Evolutionary conservation across 1,140 invertebrate genomes (phyloP).

Genomic region (Babylonia areolata): DNA sequence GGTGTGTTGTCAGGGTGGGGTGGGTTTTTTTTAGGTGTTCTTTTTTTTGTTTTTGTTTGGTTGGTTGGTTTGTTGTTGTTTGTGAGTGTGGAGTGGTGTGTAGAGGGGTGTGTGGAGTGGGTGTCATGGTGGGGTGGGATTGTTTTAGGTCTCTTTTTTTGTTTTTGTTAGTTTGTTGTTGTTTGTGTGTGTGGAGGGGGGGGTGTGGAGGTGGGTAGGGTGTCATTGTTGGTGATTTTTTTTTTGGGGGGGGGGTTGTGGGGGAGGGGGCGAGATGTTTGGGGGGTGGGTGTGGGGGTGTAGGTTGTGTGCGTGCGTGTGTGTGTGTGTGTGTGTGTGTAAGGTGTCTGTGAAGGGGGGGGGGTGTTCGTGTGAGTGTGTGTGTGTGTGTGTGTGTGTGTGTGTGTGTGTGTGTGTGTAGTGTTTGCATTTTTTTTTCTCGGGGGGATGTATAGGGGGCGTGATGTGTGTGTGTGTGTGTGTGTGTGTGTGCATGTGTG

Average conservation of each 20-base stretch:
- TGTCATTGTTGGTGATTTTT: too few relatives aligned
- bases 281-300: background rate
- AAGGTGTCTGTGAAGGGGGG: background rate
- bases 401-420: background rate
- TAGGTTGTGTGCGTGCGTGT: background rate
- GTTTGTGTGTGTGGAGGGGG: background rate
- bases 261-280: background rate
- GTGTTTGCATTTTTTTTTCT: too few relatives aligned
- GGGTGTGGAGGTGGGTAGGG: background rate
- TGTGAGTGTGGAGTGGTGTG: background rate
- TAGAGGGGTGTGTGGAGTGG: background rate
- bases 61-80: constrained; percentile 10
- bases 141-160: background rate
- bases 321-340: background rate
- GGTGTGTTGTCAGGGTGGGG: constrained; percentile 1
- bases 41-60: background rate
- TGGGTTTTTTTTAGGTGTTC: background rate
- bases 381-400: background rate
- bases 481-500: too few relatives aligned
- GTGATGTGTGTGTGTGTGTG: too few relatives aligned
- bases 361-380: background rate
- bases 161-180: too few relatives aligned
- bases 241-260: background rate
- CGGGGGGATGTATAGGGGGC: too few relatives aligned
- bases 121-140: background rate